Conservation (phyloP, 2,797 vertebrate species). For the Hozukius guyotensis region DNA sequence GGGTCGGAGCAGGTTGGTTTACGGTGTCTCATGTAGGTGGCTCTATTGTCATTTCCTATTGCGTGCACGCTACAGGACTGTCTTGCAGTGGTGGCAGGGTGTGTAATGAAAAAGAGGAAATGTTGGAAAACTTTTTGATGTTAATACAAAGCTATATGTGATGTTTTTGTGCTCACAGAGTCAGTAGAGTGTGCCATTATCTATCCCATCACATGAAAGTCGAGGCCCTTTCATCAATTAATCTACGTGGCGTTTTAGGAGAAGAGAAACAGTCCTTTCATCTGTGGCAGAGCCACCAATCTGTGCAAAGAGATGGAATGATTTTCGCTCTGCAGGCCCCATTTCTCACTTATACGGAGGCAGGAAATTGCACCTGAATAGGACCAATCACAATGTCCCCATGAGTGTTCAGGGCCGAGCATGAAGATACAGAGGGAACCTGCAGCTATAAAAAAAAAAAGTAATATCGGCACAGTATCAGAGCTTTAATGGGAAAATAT, state of each 20-base stretch:
- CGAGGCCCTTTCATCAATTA: slow-evolving; percentile 37
- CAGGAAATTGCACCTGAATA: slow-evolving; percentile 66
- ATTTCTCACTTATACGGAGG: slow-evolving; percentile 40
- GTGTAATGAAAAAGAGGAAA: neutral
- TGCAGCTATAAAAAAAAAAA: slow-evolving; percentile 48
- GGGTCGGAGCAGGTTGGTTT: slow-evolving; percentile 36
- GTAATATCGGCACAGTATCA: slow-evolving; percentile 28
- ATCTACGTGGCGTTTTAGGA: slow-evolving; percentile 16
- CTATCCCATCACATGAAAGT: slow-evolving; percentile 27
- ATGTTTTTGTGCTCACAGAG: slow-evolving; percentile 4
- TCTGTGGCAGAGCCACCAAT: slow-evolving; percentile 17
- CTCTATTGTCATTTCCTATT: slow-evolving; percentile 32
- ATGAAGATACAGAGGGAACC: slow-evolving; percentile 35
- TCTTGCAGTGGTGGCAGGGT: neutral
- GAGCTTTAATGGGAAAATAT: slow-evolving; percentile 46
- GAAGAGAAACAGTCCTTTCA: slow-evolving; percentile 4
- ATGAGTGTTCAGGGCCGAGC: slow-evolving; percentile 27
- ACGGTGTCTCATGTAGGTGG: slow-evolving; percentile 17
- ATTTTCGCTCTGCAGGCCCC: slow-evolving; percentile 43
- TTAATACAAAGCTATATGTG: neutral
- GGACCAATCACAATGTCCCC: slow-evolving; percentile 50
- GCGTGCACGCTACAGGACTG: slow-evolving; percentile 1
- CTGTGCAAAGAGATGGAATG: slow-evolving; percentile 49
- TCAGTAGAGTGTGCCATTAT: slow-evolving; percentile 1
- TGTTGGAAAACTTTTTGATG: neutral